phyloP scores from a whole-genome alignment of 2,797 vertebrate species.

The Geotrypetes seraphini region DNA sequence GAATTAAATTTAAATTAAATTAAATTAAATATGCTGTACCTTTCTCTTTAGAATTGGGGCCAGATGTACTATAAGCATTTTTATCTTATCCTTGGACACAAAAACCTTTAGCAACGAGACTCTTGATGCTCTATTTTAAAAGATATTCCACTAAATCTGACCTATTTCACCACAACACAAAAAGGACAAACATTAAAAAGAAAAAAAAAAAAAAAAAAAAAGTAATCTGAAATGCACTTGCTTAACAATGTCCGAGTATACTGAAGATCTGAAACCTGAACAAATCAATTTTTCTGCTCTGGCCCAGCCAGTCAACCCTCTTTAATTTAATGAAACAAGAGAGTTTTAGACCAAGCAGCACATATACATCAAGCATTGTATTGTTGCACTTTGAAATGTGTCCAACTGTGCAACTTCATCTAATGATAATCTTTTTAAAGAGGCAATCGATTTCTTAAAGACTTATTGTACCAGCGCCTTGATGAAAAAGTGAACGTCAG shows the following conservation, averaged over 20 bases:
- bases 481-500: slow-evolving; percentile 66
- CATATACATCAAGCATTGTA: slow-evolving; percentile 91
- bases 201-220: slow-evolving; percentile 52
- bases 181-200: slow-evolving; percentile 32
- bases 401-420: slow-evolving; percentile 83
- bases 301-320: slow-evolving; percentile 69
- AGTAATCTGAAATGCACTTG: slow-evolving; percentile 48
- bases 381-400: slow-evolving; percentile 81
- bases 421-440: slow-evolving; percentile 89
- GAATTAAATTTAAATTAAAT: too few species aligned
- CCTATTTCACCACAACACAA: not conserved
- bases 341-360: slow-evolving; percentile 83
- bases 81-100: too few species aligned
- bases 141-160: too few species aligned
- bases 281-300: slow-evolving; percentile 85
- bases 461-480: slow-evolving; percentile 64
- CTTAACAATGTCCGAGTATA: slow-evolving; percentile 64
- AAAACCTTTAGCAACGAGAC: too few species aligned
- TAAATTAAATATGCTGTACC: too few species aligned
- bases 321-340: slow-evolving; percentile 95
- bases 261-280: slow-evolving; percentile 58
- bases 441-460: slow-evolving; percentile 86
- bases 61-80: too few species aligned
- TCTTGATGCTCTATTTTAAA: too few species aligned
- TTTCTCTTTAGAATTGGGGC: too few species aligned